phyloP scores from a whole-genome alignment of 2,888 invertebrate species.

The Priocnemis perturbator region DNA sequence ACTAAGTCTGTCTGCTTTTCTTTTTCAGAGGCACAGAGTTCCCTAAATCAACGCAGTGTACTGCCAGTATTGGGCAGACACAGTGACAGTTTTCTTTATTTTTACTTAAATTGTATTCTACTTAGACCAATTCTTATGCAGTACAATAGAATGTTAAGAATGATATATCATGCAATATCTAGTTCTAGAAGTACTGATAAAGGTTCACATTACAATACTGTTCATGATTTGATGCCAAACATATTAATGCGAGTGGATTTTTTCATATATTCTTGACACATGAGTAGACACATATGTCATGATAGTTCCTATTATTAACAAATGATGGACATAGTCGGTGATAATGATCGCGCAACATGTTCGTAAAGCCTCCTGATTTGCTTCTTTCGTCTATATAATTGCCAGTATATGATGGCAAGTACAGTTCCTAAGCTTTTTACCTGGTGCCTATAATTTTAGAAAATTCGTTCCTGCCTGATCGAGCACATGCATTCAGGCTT shows the following conservation, averaged over 20 bases:
- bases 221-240: no score
- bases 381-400: constrained; percentile 14
- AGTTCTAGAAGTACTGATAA: no score
- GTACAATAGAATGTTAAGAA: no score
- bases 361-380: not conserved
- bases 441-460: constrained; percentile 52
- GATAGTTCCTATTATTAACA: no score
- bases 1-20: constrained; percentile 72
- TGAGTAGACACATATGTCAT: no score
- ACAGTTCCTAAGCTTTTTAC: constrained; percentile 28
- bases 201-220: no score
- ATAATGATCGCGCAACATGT: no score
- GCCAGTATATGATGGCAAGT: constrained; percentile 10
- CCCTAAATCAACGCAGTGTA: constrained; percentile 70
- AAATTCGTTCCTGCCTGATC: constrained; percentile 55
- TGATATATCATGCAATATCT: no score
- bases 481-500: constrained; percentile 68
- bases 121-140: not conserved
- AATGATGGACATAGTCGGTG: no score
- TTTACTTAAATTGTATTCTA: constrained; percentile 44
- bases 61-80: constrained; percentile 73
- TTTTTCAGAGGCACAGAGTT: constrained; percentile 73
- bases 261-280: no score
- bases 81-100: constrained; percentile 66
- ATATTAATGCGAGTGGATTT: no score